Base-by-base conservation (phyloP, 2,113 vertebrate species). In the Campylomormyrus numenius region DNA sequence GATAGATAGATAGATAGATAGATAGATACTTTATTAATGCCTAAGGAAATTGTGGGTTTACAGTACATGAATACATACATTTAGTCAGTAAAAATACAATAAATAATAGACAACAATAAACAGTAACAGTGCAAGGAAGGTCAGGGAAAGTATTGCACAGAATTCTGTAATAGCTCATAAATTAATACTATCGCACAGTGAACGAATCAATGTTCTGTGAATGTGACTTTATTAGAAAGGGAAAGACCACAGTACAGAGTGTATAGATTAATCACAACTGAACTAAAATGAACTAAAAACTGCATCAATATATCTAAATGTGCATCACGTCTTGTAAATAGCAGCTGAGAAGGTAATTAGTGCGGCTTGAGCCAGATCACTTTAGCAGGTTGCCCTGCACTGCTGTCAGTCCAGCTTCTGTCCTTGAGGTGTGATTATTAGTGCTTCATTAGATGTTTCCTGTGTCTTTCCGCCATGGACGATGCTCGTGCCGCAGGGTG, bases 371-470 rank as follows among this genome's bases (percentile, higher is more conserved):
- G 42, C 62, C 13, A 15, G 39, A 88, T 88, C 7, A 11, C 77
- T 45, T 90, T 24, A 21, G 42, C 58, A 86, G 27, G 48, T 62
- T 50, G n/a, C 27, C 17, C 13, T 49, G 48, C 2, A 1, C 49
- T 27, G 89, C 88, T 88, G 86, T 90, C 52, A 91, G 42, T 77
- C 50, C 89, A 83, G 80, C 58, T 58, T 58, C 74, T 90, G 39
- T 87, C 21, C 89, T 58, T 85, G 56, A 91, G 91, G 91, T 92
- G 90, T 92, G 89, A 90, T 89, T 88, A 89, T 89, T 91, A 90
- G 89, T 80, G 53, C 89, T 92, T 92, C 91, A 93, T 94, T 94
- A 92, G 92, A 91, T 83, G 91, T 94, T 95, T 94, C 93, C 94
- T 94, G 91, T 91, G 90, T 31, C 39, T 93, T 94, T 93, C 62